Conservation (phyloP, 1,140 invertebrate species). For the Danaus plexippus region DNA sequence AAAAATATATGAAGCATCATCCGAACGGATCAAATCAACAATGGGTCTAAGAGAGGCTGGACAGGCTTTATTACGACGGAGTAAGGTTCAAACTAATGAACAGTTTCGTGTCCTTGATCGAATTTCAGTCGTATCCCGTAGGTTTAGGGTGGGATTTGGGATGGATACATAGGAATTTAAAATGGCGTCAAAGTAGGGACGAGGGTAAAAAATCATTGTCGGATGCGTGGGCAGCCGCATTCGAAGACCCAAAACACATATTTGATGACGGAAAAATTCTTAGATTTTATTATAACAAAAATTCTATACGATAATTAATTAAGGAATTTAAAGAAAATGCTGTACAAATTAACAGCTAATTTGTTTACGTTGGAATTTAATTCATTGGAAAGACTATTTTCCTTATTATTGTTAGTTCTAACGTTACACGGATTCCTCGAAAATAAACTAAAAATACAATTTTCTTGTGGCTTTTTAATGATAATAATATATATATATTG, state of each 20-base stretch:
- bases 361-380: too few relatives aligned
- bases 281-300: slow-evolving; percentile 3
- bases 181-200: slow-evolving; percentile 34
- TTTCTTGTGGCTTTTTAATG: too few relatives aligned
- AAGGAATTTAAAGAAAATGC: too few relatives aligned
- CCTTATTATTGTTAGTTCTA: not conserved
- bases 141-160: slow-evolving; percentile 32
- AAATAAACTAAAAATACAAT: too few relatives aligned
- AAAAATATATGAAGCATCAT: slow-evolving; percentile 39
- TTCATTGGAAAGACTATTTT: not conserved
- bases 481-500: too few relatives aligned
- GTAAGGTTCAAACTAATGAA: slow-evolving; percentile 33
- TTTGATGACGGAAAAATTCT: slow-evolving; percentile 19
- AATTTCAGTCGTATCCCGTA: slow-evolving; percentile 24
- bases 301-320: too few relatives aligned
- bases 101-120: slow-evolving; percentile 10
- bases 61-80: slow-evolving; percentile 31
- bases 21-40: slow-evolving; percentile 47
- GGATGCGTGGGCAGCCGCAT: slow-evolving; percentile 39
- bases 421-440: too few relatives aligned
- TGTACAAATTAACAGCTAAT: too few relatives aligned
- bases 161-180: slow-evolving; percentile 40
- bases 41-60: slow-evolving; percentile 37
- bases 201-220: slow-evolving; percentile 39
- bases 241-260: slow-evolving; percentile 21